Evolutionary conservation across 1,140 invertebrate species (phyloP).

Genomic region (Scaptomyza montana): DNA sequence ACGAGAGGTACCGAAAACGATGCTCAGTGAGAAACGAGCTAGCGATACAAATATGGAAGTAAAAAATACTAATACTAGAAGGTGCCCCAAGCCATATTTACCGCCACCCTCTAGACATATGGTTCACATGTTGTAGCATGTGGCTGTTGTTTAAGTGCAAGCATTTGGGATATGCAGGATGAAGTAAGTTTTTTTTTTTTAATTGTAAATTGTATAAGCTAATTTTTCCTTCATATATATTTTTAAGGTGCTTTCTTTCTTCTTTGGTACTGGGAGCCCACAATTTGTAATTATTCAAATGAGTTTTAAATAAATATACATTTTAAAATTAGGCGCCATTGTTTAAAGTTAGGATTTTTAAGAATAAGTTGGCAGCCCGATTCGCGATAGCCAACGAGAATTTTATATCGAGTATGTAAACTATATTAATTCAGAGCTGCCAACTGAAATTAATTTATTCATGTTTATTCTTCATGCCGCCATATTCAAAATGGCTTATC

Average conservation of each 20-base stretch:
- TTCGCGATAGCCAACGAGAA: too few species aligned
- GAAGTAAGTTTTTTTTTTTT: neutral
- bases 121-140: neutral
- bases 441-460: slow-evolving; percentile 3
- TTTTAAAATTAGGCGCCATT: slow-evolving; percentile 6
- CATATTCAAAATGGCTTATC: too few species aligned
- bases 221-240: too few species aligned
- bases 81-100: neutral
- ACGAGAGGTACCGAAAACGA: slow-evolving; percentile 35
- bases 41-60: neutral
- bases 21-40: slow-evolving; percentile 26
- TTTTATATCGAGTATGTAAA: too few species aligned
- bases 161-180: too few species aligned
- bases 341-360: too few species aligned
- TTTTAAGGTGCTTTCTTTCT: too few species aligned
- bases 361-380: too few species aligned
- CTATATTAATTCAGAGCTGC: neutral
- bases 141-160: too few species aligned
- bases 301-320: neutral
- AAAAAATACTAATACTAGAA: neutral
- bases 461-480: too few species aligned
- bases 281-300: too few species aligned
- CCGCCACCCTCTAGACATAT: neutral
- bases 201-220: neutral
- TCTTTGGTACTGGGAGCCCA: too few species aligned